Evolutionary conservation across 2,888 invertebrate species (phyloP), one percentile per base, ranked within the genome.

Genomic region (Panorpa germanica): DNA sequence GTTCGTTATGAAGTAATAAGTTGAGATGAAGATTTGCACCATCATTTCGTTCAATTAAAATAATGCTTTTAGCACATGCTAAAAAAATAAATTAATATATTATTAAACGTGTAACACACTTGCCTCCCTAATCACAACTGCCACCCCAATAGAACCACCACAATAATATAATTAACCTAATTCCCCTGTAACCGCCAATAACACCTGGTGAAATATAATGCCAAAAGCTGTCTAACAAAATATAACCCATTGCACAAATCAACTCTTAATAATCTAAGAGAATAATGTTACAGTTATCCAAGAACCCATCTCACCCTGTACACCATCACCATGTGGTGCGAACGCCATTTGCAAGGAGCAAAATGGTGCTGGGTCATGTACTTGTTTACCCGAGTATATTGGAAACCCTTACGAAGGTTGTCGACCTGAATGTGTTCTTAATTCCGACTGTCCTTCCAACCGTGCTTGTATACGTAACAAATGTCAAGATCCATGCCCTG

Each of bases 371-470:
- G 77, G 75, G 36, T 68, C 76, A 25, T 81, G 81, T 45, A 63
- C 65, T 39, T 77, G 77, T 46, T 49, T 68, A 33, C 61, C 68
- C 5, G 72, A 72, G 38, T 73, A 73, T 50, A 64, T 70, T 41
- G 81, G 82, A 40, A 74, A 80, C 47, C 80, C 81, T 22, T 77
- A 74, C 44, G 68, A 73, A 55, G 65, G 67, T 34, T 77, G 77
- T 45, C 61, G 65, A 20, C 73, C 73, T 3, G 72, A 73, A 47
- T 74, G 73, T 46, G 51, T 62, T 2, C 43, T 65, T 0, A 70
- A 67, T 41, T 62, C 67, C 0, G 74, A 75, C 42, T 77, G 76
- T 46, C 57, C 68, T 3, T 61, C 68, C 2, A 65, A 70, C 36
- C 57, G 57, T 43, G 72, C 73, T n/a, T 77, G 77, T 41, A 58